Percentiles rank a stretch among this genome's conserved stretches.
These are phyloP conservation scores for Apistogramma diplotaenia DNA, from an alignment of 2,113 vertebrate genomes.

Conservation along the genomic window DNA sequence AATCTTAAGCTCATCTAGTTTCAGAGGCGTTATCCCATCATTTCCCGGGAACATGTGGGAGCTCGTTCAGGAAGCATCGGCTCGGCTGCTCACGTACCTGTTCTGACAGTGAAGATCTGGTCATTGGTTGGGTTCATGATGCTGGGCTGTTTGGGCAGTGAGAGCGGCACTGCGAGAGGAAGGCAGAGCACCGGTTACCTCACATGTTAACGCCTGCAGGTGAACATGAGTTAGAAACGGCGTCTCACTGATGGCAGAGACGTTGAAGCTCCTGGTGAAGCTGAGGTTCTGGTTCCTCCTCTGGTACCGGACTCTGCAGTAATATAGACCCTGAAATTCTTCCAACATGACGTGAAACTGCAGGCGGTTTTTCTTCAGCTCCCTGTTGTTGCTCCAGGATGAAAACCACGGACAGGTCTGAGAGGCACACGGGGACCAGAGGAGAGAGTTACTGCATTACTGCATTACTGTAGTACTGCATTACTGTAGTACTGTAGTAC, in stretches of 20 bases:
- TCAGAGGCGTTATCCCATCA: too few relatives aligned
- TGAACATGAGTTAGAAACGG: neutral
- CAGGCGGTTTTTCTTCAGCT: constrained; percentile 61
- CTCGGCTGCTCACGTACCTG: constrained; percentile 19
- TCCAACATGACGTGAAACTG: constrained; percentile 67
- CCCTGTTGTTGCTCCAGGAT: constrained; percentile 34
- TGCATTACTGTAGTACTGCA: too few relatives aligned
- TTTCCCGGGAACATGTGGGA: too few relatives aligned
- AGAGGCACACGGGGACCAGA: neutral
- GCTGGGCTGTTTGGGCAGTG: constrained; percentile 19
- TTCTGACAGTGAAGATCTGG: constrained; percentile 38
- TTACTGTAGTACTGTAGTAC: too few relatives aligned
- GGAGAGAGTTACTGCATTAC: too few relatives aligned
- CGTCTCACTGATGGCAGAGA: constrained; percentile 73
- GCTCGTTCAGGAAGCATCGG: too few relatives aligned
- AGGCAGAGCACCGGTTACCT: neutral
- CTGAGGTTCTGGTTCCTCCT: constrained; percentile 72
- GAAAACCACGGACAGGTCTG: neutral
- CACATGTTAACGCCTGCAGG: neutral
- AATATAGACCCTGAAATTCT: constrained; percentile 77
- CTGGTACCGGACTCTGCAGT: constrained; percentile 82
- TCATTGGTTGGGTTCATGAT: constrained; percentile 45
- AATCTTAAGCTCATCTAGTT: too few relatives aligned
- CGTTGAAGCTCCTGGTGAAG: constrained; percentile 82
- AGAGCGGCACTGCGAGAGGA: neutral